These are phyloP conservation scores for Heteropelma amictum DNA, from an alignment of 2,888 invertebrate genomes.

Conservation along the genomic window DNA sequence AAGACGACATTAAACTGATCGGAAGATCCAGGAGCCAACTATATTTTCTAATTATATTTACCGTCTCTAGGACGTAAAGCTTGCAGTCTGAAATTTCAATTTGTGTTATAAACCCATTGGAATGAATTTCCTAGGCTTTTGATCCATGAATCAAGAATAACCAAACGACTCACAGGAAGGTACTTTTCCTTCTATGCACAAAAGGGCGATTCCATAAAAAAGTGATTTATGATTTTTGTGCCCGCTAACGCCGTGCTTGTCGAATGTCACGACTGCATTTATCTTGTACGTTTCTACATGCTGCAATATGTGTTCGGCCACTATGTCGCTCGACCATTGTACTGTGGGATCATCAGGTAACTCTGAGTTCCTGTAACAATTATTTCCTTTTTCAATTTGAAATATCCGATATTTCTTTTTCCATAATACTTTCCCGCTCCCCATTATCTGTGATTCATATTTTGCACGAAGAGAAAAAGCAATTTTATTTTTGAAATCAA, in stretches of 20 bases:
- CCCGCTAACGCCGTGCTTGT: constrained; percentile 93
- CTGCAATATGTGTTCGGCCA: constrained; percentile 83
- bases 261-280: constrained; percentile 95
- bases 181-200: constrained; percentile 87
- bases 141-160: too few relatives aligned
- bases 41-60: constrained; percentile 92
- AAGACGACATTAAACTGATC: constrained; percentile 87
- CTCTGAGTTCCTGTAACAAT: constrained; percentile 84
- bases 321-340: constrained; percentile 86
- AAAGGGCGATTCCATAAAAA: constrained; percentile 88
- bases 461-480: too few relatives aligned
- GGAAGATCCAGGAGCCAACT: constrained; percentile 90
- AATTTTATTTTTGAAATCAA: not conserved
- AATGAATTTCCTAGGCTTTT: too few relatives aligned
- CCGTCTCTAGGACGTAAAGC: constrained; percentile 90
- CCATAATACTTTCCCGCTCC: too few relatives aligned
- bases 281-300: constrained; percentile 87
- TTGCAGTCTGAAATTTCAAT: constrained; percentile 84
- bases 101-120: too few relatives aligned
- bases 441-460: too few relatives aligned
- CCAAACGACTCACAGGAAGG: constrained; percentile 83
- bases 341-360: constrained; percentile 87
- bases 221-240: constrained; percentile 95
- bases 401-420: not conserved
- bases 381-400: too few relatives aligned